Evolutionary conservation across 2,888 invertebrate species (phyloP).

Genomic region (Schizaphis graminum): DNA sequence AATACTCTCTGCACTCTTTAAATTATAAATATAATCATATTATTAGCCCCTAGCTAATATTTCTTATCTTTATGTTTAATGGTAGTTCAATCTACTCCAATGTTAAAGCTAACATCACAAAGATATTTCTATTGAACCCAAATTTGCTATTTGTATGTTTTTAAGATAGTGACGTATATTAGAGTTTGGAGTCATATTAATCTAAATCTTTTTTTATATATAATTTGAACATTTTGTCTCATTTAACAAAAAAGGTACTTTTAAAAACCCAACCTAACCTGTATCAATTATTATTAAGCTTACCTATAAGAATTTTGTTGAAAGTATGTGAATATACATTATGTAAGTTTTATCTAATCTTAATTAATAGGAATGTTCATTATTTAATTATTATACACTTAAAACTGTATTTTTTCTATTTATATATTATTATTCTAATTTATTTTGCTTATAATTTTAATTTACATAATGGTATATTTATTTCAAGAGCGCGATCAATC

Average conservation of each 20-base stretch:
- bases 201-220: neutral
- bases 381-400: neutral
- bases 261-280: neutral
- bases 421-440: neutral
- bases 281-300: neutral
- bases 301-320: neutral
- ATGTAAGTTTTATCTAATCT: neutral
- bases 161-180: neutral
- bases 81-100: no score
- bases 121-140: neutral
- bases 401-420: neutral
- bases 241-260: neutral
- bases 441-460: neutral
- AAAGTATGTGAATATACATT: neutral
- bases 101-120: neutral
- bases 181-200: neutral
- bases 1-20: no score
- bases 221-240: neutral
- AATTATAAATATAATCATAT: no score
- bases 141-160: neutral
- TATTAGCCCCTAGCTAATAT: no score
- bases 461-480: neutral
- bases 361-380: neutral
- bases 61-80: no score
- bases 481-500: constrained; percentile 82